Percentiles rank a stretch among this genome's conserved stretches.
These are phyloP conservation scores for Sinosuthora webbiana DNA, from an alignment of 2,113 vertebrate genomes.

Conservation along the genomic window DNA sequence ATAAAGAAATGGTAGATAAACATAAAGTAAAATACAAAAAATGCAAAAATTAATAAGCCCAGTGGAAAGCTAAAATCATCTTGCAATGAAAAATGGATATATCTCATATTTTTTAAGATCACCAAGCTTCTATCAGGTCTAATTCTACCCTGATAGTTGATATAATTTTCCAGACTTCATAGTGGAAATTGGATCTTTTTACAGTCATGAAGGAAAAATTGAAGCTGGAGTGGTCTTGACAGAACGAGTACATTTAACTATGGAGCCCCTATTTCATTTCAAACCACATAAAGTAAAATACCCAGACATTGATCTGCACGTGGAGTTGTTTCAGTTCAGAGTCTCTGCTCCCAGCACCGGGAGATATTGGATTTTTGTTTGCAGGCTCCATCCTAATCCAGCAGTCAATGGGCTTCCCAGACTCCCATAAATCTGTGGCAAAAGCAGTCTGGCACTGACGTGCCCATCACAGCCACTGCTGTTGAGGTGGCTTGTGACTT, in stretches of 20 bases:
- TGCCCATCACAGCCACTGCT: not conserved
- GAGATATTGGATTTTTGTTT: not conserved
- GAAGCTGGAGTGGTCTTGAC: not conserved
- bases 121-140: not conserved
- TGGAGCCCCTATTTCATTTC: not conserved
- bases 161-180: not conserved
- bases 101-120: conserved; percentile 48
- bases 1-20: not conserved
- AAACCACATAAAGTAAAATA: not conserved
- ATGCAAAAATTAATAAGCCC: not conserved
- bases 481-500: not conserved
- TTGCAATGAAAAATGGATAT: conserved; percentile 10
- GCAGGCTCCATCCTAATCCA: not conserved
- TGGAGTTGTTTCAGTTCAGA: not conserved
- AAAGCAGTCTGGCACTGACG: not conserved
- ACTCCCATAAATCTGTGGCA: not conserved
- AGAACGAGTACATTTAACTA: not conserved
- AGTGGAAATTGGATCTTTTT: not conserved
- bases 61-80: not conserved
- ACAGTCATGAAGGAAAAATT: not conserved
- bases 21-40: not conserved
- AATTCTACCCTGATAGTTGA: not conserved
- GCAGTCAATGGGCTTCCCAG: not conserved
- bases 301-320: not conserved
- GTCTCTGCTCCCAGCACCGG: not conserved